Conservation (phyloP, 1,140 invertebrate species). For the Gryllus bimaculatus region DNA sequence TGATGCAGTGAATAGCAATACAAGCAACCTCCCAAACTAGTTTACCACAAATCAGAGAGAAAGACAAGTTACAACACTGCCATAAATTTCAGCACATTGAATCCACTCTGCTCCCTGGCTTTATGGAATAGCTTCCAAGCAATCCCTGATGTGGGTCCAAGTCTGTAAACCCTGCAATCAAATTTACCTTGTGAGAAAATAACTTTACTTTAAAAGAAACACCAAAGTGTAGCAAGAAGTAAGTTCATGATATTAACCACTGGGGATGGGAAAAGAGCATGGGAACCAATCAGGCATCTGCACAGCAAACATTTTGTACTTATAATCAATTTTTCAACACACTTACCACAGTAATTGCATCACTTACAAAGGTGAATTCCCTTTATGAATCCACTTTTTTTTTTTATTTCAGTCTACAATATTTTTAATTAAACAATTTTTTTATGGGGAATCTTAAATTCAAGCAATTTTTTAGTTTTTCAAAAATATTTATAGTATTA, state of each 20-base stretch:
- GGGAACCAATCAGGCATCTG: conserved; percentile 9
- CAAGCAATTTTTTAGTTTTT: neutral
- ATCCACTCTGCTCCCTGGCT: neutral
- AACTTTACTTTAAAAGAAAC: too few relatives aligned
- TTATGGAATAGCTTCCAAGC: conserved; percentile 52
- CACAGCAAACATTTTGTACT: neutral
- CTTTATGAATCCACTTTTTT: too few relatives aligned
- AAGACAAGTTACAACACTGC: too few relatives aligned
- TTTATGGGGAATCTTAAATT: too few relatives aligned
- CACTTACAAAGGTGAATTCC: too few relatives aligned
- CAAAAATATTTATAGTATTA: neutral
- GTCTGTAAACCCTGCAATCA: conserved; percentile 55
- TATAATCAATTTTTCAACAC: neutral
- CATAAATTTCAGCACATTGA: too few relatives aligned
- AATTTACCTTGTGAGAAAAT: conserved; percentile 2
- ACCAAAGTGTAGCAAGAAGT: too few relatives aligned
- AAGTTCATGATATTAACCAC: conserved; percentile 10
- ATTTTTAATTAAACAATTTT: too few relatives aligned
- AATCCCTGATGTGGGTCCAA: conserved; percentile 64
- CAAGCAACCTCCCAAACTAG: too few relatives aligned
- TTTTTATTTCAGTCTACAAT: too few relatives aligned
- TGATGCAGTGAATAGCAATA: too few relatives aligned
- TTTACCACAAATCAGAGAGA: too few relatives aligned
- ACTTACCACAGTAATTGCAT: neutral
- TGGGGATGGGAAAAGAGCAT: conserved; percentile 9